Base-by-base conservation (phyloP, 92 coral and sea anemone species). In the Porites cylindrica region DNA sequence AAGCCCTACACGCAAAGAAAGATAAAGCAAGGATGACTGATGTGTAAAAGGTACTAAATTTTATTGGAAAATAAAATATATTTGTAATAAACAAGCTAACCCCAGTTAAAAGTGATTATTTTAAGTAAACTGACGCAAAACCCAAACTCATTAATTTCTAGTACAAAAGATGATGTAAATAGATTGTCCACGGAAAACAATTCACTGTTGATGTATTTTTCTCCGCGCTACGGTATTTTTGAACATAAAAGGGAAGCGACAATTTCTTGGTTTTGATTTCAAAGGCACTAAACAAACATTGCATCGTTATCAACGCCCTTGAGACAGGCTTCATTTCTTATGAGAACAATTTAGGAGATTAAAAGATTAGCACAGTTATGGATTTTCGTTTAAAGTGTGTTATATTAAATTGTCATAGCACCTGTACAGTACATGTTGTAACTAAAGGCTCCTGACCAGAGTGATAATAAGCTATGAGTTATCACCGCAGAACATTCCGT, bases 221-320 rank as follows among this genome's bases (percentile, higher is more conserved):
- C n/a, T 8, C 5, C 53, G 62, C 14, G 72, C 72, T 43, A 47
- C 13, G 62, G 47, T 38, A 62, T 38, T 20, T 14, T 43, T 65
- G 1, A 29, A 10, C 10, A 47, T 65, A 47, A 63, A 64, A 64
- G 72, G 72, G 65, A 79, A 50, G 60, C 80, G 72, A 72, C 60
- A 65, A 78, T 20, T 63, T 23, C 70, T 38, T 78, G 43, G 72
- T 78, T 20, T 64, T n/a, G 38, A 77, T 38, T 19, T 18, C 23
- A 62, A 59, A 70, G 38, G 70, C 79, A 38, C 64, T 26, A 77
- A 77, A 77, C 81, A 59, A 77, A 77, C 81, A 77, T 21, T 16
- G 69, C 51, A 53, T 77, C 56, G 61, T 77, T 29, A 58, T 60
- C 32, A 59, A 77, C 24, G 18, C 83, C 83, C 72, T 79, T 63